Evolutionary conservation across 2,888 invertebrate genomes (phyloP).

Genomic region (Mechanitis messenoides): DNA sequence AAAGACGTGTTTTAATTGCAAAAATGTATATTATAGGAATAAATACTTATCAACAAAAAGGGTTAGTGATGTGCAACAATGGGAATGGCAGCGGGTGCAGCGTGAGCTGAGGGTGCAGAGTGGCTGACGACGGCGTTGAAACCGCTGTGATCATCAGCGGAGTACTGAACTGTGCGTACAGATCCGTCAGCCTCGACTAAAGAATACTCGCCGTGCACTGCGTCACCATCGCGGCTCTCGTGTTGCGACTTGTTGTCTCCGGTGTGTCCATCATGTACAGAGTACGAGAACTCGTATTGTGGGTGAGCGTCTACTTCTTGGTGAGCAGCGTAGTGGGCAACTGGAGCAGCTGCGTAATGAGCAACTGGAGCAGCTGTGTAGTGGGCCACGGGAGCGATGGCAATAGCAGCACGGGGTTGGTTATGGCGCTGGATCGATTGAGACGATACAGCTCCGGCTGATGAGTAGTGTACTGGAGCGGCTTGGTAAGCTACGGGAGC

Average conservation of each 20-base stretch:
- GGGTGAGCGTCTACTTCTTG: constrained; percentile 54
- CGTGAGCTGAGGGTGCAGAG: constrained; percentile 42
- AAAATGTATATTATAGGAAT: too few relatives aligned
- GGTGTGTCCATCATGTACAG: constrained; percentile 37
- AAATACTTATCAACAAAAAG: too few relatives aligned
- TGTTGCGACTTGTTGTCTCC: constrained; percentile 77
- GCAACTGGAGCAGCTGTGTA: background rate
- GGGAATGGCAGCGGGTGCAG: constrained; percentile 36
- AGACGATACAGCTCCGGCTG: constrained; percentile 52
- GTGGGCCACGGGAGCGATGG: constrained; percentile 34
- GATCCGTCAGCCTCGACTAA: constrained; percentile 72
- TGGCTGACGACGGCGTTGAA: constrained; percentile 62
- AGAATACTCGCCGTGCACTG: constrained; percentile 75
- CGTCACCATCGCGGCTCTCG: constrained; percentile 77
- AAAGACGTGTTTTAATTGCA: too few relatives aligned
- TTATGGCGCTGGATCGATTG: constrained; percentile 58
- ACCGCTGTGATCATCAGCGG: constrained; percentile 70
- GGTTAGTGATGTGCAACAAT: constrained; percentile 12
- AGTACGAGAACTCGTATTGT: constrained; percentile 53
- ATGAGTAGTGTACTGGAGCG: constrained; percentile 50
- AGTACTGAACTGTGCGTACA: constrained; percentile 72
- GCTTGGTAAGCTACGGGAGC: constrained; percentile 33
- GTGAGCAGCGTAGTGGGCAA: constrained; percentile 46
- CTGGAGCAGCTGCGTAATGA: constrained; percentile 1
- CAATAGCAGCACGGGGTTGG: constrained; percentile 31